These are phyloP conservation scores for Chirona hameri DNA, from an alignment of 2,888 invertebrate genomes.

Conservation along the genomic window DNA sequence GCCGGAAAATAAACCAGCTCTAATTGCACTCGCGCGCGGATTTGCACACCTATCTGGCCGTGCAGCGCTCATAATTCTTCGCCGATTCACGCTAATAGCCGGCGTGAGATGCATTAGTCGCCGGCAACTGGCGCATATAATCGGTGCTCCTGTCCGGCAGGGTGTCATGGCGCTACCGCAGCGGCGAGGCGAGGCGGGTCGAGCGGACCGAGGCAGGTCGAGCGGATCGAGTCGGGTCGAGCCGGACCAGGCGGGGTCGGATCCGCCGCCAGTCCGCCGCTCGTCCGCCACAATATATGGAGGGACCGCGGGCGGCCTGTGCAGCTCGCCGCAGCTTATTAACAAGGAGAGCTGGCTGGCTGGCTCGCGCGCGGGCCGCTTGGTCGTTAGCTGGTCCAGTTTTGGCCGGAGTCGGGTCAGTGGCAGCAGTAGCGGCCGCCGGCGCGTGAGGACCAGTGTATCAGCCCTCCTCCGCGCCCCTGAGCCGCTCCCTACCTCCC, in stretches of 20 bases:
- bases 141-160: not conserved
- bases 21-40: not conserved
- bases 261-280: not conserved
- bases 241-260: not conserved
- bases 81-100: not conserved
- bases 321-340: conserved; percentile 5
- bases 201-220: not conserved
- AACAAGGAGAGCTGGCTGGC: not conserved
- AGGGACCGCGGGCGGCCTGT: not conserved
- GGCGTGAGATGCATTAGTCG: not conserved
- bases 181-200: no score
- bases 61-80: not conserved
- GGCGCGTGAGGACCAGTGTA: not conserved
- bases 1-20: not conserved
- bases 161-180: no score
- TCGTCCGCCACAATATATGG: not conserved
- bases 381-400: not conserved
- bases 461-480: no score
- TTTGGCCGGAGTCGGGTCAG: not conserved
- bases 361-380: no score
- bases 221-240: not conserved
- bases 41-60: not conserved
- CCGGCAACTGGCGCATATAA: not conserved
- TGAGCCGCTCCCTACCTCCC: no score
- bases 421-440: not conserved